phyloP scores from a whole-genome alignment of 2,113 vertebrate genomes.

The Anarhynchus alexandrinus region DNA sequence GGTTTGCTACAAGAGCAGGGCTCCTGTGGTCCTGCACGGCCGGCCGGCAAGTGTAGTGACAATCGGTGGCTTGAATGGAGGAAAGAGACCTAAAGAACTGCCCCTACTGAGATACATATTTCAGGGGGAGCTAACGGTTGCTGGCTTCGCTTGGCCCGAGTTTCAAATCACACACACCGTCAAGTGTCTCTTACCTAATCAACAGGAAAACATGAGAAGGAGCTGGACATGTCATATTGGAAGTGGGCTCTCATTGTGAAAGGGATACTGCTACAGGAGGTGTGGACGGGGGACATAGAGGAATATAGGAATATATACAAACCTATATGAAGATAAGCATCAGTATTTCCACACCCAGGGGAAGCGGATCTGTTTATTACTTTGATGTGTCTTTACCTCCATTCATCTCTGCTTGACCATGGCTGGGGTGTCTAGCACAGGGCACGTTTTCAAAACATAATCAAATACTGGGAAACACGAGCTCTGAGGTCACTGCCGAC shows the following conservation, averaged over 20 bases:
- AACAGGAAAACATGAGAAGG: background rate
- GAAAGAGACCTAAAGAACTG: background rate
- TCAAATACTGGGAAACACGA: background rate
- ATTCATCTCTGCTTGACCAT: background rate
- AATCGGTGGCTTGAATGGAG: background rate
- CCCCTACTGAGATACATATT: background rate
- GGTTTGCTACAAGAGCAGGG: fast-evolving
- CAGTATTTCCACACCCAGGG: background rate
- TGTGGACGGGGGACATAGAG: background rate
- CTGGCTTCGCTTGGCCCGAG: background rate
- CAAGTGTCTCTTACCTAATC: background rate
- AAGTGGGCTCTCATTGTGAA: background rate
- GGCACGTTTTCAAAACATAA: background rate
- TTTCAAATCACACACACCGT: background rate
- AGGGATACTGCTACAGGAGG: background rate
- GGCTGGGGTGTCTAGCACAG: background rate
- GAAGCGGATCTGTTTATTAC: background rate
- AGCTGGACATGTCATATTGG: background rate
- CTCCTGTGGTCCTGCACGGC: background rate
- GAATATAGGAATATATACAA: background rate
- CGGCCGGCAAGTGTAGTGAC: background rate
- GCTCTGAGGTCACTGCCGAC: background rate
- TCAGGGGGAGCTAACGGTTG: background rate
- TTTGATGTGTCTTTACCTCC: background rate
- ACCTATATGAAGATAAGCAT: background rate